Evolutionary conservation across 2,797 vertebrate species (phyloP).

Genomic region (Vultur gryphus): DNA sequence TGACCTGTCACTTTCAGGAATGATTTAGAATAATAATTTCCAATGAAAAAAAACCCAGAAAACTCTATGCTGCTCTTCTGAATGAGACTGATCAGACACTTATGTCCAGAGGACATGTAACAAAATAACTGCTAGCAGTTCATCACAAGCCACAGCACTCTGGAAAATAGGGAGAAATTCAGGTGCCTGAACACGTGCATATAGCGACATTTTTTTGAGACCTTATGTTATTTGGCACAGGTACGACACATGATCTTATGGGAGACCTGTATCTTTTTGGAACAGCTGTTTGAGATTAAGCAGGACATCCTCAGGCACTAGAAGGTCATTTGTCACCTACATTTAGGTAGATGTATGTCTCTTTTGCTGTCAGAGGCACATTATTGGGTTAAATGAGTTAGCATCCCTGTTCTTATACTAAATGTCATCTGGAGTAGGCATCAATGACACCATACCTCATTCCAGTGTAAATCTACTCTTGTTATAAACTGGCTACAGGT

Average conservation of each 20-base stretch:
- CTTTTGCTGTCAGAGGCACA: not conserved
- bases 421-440: not conserved
- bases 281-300: not conserved
- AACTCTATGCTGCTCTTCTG: not conserved
- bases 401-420: not conserved
- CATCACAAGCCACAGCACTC: not conserved
- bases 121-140: not conserved
- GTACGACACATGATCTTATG: not conserved
- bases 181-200: not conserved
- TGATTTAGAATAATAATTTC: not conserved
- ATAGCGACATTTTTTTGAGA: not conserved
- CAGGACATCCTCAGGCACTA: not conserved
- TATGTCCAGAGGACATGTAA: not conserved
- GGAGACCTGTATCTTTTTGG: not conserved
- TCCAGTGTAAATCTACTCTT: not conserved
- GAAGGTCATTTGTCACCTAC: not conserved
- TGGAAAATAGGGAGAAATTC: not conserved
- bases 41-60: accelerated
- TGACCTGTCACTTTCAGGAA: not conserved
- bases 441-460: not conserved
- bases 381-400: not conserved
- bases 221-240: not conserved
- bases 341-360: not conserved
- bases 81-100: not conserved
- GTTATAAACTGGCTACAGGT: not conserved